A percentile compares a stretch with the other conserved stretches of the same genome.
These are phyloP conservation scores for Thalassaphorura encarpata DNA, from an alignment of 1,140 invertebrate species.

Conservation along the genomic window DNA sequence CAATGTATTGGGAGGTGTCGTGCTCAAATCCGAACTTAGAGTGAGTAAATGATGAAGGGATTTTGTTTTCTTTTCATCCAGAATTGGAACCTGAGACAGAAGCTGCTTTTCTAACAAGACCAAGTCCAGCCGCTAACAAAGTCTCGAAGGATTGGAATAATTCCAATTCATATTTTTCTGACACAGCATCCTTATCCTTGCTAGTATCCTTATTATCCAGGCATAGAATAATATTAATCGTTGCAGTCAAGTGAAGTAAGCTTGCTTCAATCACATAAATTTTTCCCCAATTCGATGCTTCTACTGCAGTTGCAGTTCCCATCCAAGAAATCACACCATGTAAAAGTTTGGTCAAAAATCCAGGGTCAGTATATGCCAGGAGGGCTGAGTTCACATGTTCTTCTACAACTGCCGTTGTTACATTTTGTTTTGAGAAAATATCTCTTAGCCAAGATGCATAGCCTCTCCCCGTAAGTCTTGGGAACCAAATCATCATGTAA, in stretches of 20 bases:
- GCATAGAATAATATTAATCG: no score
- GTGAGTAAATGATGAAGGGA: no score
- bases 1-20: no score
- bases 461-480: conserved; percentile 57
- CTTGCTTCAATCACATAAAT: conserved; percentile 26
- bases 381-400: not conserved
- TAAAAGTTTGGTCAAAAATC: not conserved
- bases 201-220: no score
- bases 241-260: not conserved
- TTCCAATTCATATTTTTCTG: conserved; percentile 3
- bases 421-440: conserved; percentile 58
- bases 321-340: not conserved
- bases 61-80: no score
- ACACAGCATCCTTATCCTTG: not conserved
- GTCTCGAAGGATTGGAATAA: no score
- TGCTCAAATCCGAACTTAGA: no score
- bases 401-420: conserved; percentile 44
- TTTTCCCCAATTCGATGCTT: conserved; percentile 8
- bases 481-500: conserved; percentile 63
- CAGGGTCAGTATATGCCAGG: not conserved
- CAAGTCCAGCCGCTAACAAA: no score
- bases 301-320: not conserved
- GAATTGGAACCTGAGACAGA: no score
- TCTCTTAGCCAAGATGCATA: conserved; percentile 61
- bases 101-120: no score